phyloP scores from a whole-genome alignment of 2,888 invertebrate species.

The Stenoptilia bipunctidactyla region DNA sequence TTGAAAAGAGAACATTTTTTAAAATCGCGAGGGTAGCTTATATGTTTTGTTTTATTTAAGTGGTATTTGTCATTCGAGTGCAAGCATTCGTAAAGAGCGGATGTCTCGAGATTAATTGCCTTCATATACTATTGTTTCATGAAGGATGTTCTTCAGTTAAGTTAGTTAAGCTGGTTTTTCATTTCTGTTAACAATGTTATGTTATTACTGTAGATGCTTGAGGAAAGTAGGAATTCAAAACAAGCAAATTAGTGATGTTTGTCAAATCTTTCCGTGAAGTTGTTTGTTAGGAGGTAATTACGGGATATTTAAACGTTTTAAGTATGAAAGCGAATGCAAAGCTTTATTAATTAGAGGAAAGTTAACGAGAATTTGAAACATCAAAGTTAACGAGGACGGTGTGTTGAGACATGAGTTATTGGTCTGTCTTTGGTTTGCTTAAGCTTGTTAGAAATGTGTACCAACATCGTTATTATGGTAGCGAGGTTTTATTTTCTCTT shows the following conservation, averaged over 20 bases:
- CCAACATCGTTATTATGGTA: too few relatives aligned
- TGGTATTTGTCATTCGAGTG: constrained; percentile 60
- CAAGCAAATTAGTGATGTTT: constrained; percentile 58
- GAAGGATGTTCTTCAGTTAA: constrained; percentile 39
- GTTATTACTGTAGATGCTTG: constrained; percentile 43
- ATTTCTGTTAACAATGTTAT: constrained; percentile 60
- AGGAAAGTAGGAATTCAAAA: constrained; percentile 39
- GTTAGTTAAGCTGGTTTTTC: constrained; percentile 40
- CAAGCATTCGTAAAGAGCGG: constrained; percentile 42
- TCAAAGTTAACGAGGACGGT: too few relatives aligned
- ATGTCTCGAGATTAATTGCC: constrained; percentile 63
- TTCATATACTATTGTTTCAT: constrained; percentile 42
- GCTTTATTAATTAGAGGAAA: too few relatives aligned
- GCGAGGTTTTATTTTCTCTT: too few relatives aligned
- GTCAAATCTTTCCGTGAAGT: constrained; percentile 10
- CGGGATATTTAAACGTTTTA: constrained; percentile 9
- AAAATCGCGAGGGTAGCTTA: constrained; percentile 65
- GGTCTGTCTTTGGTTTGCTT: too few relatives aligned
- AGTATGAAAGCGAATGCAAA: constrained; percentile 23
- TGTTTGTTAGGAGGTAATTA: too few relatives aligned
- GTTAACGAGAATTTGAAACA: too few relatives aligned
- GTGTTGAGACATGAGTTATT: too few relatives aligned
- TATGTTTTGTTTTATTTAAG: constrained; percentile 67
- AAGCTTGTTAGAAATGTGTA: too few relatives aligned
- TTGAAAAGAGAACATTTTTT: constrained; percentile 63